Base-by-base conservation (phyloP, 2,797 vertebrate species). In the Tachyglossus aculeatus region DNA sequence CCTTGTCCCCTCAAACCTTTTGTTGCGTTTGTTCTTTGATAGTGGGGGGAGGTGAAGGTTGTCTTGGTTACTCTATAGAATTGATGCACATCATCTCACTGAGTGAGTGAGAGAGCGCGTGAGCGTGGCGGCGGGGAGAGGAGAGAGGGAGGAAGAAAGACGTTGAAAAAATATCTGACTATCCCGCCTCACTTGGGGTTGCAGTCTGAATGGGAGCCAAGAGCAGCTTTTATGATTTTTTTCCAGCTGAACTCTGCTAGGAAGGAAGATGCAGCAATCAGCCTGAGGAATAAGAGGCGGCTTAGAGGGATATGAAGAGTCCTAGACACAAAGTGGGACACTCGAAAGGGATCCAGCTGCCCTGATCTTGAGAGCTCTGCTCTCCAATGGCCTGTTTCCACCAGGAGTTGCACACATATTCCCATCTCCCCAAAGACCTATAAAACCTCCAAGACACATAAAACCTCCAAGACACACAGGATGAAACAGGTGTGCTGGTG, bases 11-110 rank as follows among this genome's bases (percentile, higher is more conserved):
- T 16, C 39, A n/a, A n/a, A n/a, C n/a, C n/a, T n/a, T n/a, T n/a
- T n/a, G n/a, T n/a, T n/a, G n/a, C n/a, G n/a, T 48, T 11, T 22
- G 47, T 24, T 11, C 18, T 37, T 37, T 13, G 7, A 7, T 25
- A 3, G 21, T 3, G 3, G 24, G 9, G 34, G 62, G 44, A 15
- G 15, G 43, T 18, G 48, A 21, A 54, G 18, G 68, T 52, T 76
- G 62, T 65, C 74, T 53, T 73, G 65, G 77, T 41, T 65, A 78
- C 74, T 61, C 4, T 4, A 29, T 47, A 41, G 50, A 37, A 55
- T 16, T 21, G 36, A 11, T 1, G 15, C 5, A 29, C 25, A 19
- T n/a, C 27, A 10, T 34, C 39, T 77, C 40, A 12, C n/a, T 3
- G 21, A 24, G 59, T 43, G 40, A n/a, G 27, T 14, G 51, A 69